Evolutionary conservation across 2,888 invertebrate species (phyloP), one percentile per base, ranked within the genome.

Genomic region (Tholera decimalis): DNA sequence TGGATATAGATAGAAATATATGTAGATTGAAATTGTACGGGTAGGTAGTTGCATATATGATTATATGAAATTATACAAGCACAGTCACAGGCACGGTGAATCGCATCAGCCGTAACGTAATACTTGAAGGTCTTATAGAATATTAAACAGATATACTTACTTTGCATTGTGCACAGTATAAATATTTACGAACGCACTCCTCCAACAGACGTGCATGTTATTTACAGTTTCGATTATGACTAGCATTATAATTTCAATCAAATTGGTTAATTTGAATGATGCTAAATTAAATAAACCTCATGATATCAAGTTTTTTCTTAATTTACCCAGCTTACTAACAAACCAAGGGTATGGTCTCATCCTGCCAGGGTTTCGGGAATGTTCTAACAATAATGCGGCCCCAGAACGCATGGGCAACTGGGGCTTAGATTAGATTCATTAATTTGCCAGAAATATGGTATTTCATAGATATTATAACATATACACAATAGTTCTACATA

Each of bases 71-170:
- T n/a, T n/a, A n/a, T n/a, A 22, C 20, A 2, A 22, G 20, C 13
- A 22, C 11, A 43, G 18, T 11, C 13, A 1, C 13, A 1, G 13
- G 15, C 35, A 7, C 11, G 35, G 15, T 15, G 6, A 35, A 35
- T 35, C 13, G 20, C 20, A 43, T 22, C 22, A 13, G 20, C 20
- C 20, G 22, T 22, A n/a, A n/a, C n/a, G n/a, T 30, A 41, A 30
- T 41, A 41, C 1, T 24, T 15, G 33, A 20, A 6, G 41, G 20
- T 33, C 20, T 11, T 33, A 20, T 43, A 13, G 33, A 60, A 60
- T 60, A 61, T n/a, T 60, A 43, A 60, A 8, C n/a, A 33, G 43
- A 26, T n/a, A 26, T n/a, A 26, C 26, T 59, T n/a, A 26, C 26
- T 59, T 13, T 61, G 33, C 18, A 33, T 26, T 20, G 60, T 33